Percentiles rank a stretch among this genome's conserved stretches.
Conservation (phyloP, 2,888 invertebrate genomes). For the Allygus modestus region DNA sequence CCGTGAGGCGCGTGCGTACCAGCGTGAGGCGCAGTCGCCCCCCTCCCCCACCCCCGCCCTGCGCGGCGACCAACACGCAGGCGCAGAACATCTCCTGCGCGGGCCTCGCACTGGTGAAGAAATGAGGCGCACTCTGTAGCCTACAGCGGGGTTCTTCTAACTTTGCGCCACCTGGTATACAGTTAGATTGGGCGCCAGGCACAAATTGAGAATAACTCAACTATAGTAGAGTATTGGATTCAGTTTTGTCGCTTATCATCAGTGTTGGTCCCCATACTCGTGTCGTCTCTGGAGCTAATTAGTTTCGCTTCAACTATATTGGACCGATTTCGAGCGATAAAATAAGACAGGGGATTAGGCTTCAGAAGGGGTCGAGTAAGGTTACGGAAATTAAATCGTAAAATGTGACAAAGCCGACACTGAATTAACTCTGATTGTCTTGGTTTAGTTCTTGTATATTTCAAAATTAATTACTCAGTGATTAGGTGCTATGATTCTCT, state of each 20-base stretch:
- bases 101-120: slow-evolving; percentile 41
- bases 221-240: too few species aligned
- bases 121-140: not conserved
- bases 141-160: not conserved
- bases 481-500: too few species aligned
- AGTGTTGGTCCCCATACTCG: too few species aligned
- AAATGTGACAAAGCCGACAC: not conserved
- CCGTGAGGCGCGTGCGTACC: slow-evolving; percentile 29
- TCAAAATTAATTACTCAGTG: not conserved
- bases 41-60: not conserved
- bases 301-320: too few species aligned
- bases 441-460: not conserved
- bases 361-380: not conserved
- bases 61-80: slow-evolving; percentile 16
- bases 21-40: slow-evolving; percentile 36
- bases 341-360: not conserved
- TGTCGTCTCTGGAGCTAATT: too few species aligned
- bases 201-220: too few species aligned
- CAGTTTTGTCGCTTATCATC: too few species aligned
- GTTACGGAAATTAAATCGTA: slow-evolving; percentile 17
- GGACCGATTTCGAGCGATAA: too few species aligned
- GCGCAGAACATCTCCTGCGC: slow-evolving; percentile 53
- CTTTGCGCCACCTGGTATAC: too few species aligned
- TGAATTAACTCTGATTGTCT: not conserved
- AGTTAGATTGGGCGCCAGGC: too few species aligned